Evolutionary conservation across 2,113 vertebrate species (phyloP).

Genomic region (Cochlearius cochlearius): DNA sequence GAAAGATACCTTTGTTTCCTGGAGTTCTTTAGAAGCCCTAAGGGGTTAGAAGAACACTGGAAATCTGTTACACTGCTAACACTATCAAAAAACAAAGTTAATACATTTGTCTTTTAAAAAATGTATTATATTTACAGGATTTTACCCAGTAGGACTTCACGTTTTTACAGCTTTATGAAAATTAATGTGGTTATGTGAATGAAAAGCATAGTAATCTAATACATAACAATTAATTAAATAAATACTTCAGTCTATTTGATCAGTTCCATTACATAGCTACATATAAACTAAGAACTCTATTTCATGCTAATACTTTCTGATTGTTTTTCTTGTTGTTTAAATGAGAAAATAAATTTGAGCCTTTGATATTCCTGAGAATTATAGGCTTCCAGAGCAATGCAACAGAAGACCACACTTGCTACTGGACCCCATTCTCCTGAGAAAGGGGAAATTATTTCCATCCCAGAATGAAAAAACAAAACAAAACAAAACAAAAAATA

Average conservation of each 20-base stretch:
- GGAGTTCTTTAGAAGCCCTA: background rate
- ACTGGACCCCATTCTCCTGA: background rate
- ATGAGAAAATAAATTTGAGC: background rate
- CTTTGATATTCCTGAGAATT: background rate
- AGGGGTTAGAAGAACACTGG: background rate
- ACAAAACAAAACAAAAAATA: background rate
- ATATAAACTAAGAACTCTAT: background rate
- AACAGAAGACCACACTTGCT: background rate
- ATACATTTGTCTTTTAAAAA: background rate
- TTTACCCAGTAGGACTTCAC: background rate
- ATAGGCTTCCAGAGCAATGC: background rate
- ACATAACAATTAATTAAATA: constrained; percentile 29
- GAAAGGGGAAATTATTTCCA: background rate
- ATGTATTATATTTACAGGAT: background rate
- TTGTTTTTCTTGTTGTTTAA: background rate
- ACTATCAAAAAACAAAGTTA: constrained; percentile 18
- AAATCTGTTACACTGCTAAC: constrained; percentile 28
- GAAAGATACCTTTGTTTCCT: constrained; percentile 46
- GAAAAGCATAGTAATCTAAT: background rate
- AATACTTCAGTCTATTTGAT: background rate
- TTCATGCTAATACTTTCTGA: background rate
- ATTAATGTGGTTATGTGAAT: constrained; percentile 1
- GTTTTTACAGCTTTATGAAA: constrained; percentile 16
- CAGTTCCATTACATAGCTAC: background rate
- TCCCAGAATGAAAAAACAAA: background rate